A percentile compares a stretch with the other conserved stretches of the same genome.
phyloP scores from a whole-genome alignment of 2,113 vertebrate species.

The Antechinus stuartii region DNA sequence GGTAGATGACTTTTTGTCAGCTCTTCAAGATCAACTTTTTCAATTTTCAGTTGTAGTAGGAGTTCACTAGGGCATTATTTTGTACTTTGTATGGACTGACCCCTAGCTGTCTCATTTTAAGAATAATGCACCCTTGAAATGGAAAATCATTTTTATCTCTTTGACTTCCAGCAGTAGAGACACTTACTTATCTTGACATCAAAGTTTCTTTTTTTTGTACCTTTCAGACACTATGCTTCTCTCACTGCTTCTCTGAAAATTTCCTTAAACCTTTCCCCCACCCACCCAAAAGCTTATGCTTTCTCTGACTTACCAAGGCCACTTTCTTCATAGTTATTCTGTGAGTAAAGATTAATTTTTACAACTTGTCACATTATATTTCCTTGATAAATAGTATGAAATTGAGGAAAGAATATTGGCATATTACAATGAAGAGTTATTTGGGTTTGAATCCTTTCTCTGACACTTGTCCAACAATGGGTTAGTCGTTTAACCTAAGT shows the following conservation, averaged over 20 bases:
- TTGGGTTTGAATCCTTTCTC: too few relatives aligned
- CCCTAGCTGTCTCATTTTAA: background rate
- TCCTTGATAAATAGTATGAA: too few relatives aligned
- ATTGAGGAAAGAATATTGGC: too few relatives aligned
- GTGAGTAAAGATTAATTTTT: too few relatives aligned
- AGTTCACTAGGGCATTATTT: background rate
- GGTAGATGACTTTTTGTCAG: background rate
- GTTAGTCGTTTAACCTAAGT: too few relatives aligned
- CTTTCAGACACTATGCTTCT: background rate
- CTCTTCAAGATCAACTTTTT: background rate
- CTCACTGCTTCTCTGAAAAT: background rate
- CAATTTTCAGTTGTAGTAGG: background rate
- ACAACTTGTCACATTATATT: too few relatives aligned
- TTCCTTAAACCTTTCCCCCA: background rate
- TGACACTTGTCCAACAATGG: too few relatives aligned
- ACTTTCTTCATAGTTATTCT: background rate
- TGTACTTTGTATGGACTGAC: background rate
- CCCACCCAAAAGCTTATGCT: background rate
- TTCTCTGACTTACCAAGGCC: background rate
- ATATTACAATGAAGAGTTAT: too few relatives aligned
- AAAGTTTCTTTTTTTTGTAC: background rate
- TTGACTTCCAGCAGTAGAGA: background rate
- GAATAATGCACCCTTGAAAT: background rate
- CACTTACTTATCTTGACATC: background rate
- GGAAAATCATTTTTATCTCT: background rate